These are phyloP conservation scores for Elysia crispata DNA, from an alignment of 2,888 invertebrate genomes.

Conservation along the genomic window DNA sequence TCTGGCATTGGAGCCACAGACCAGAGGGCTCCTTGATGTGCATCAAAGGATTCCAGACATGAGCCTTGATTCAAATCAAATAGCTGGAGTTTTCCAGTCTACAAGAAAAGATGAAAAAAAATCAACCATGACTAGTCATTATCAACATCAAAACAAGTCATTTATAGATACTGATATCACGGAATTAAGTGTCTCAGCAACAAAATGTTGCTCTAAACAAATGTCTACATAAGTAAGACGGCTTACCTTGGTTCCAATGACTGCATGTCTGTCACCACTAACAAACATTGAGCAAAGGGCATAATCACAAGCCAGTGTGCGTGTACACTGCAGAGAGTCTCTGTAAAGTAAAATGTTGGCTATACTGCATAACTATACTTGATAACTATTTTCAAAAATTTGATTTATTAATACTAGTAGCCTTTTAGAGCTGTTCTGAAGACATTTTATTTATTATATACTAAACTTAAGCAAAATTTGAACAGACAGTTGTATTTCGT, in stretches of 20 bases:
- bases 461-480: too few relatives aligned
- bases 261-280: conserved; percentile 92
- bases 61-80: conserved; percentile 90
- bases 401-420: too few relatives aligned
- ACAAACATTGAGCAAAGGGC: conserved; percentile 88
- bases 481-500: too few relatives aligned
- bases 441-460: too few relatives aligned
- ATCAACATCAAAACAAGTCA: too few relatives aligned
- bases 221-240: too few relatives aligned
- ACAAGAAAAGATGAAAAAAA: conserved; percentile 50
- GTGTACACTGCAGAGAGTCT: conserved; percentile 82
- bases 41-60: conserved; percentile 87
- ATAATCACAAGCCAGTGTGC: conserved; percentile 85
- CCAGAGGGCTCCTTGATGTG: conserved; percentile 89
- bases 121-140: background rate
- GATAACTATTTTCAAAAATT: too few relatives aligned
- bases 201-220: too few relatives aligned
- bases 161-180: background rate
- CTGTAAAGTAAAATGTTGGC: too few relatives aligned
- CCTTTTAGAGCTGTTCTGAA: too few relatives aligned
- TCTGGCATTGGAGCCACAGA: conserved; percentile 88
- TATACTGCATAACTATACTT: too few relatives aligned
- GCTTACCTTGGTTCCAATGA: conserved; percentile 88
- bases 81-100: conserved; percentile 87
- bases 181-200: too few relatives aligned